A percentile compares a stretch with the other conserved stretches of the same genome.
Conservation (phyloP, 2,888 invertebrate genomes). For the Augochlorella aurata region DNA sequence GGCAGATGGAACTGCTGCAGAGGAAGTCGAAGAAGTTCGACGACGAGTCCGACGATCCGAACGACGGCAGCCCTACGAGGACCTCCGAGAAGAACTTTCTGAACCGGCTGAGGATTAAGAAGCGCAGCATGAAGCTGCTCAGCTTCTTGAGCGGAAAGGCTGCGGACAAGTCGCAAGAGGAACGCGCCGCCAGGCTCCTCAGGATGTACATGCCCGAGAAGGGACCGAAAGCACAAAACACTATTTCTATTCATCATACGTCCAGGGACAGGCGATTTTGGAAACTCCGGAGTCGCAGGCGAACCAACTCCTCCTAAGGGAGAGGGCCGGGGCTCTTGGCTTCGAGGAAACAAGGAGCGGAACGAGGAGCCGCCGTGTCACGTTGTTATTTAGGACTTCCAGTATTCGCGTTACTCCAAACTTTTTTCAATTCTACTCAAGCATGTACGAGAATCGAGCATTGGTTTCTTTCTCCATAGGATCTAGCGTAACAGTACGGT, state of each 20-base stretch:
- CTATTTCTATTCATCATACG: conserved; percentile 78
- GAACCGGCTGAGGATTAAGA: conserved; percentile 73
- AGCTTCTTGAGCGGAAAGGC: conserved; percentile 77
- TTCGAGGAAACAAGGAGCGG: neutral
- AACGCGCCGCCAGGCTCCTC: conserved; percentile 74
- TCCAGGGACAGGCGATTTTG: conserved; percentile 80
- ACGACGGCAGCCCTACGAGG: conserved; percentile 59
- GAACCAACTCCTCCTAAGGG: conserved; percentile 75
- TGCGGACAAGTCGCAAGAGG: conserved; percentile 76
- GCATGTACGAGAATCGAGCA: conserved; percentile 51
- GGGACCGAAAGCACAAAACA: conserved; percentile 72
- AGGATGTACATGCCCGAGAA: conserved; percentile 78
- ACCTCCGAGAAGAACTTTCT: conserved; percentile 73
- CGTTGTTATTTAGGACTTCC: conserved; percentile 70
- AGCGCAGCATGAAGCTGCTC: conserved; percentile 76
- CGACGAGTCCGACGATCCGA: conserved; percentile 66
- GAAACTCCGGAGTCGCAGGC: conserved; percentile 78
- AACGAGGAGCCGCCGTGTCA: conserved; percentile 19
- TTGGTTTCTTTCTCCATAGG: conserved; percentile 61
- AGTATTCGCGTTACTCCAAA: conserved; percentile 65
- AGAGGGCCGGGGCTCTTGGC: neutral
- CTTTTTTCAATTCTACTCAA: conserved; percentile 60
- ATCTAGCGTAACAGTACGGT: conserved; percentile 54
- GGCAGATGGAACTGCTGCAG: conserved; percentile 70
- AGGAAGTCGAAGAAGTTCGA: conserved; percentile 73